These are phyloP conservation scores for Hydrochoerus hydrochaeris DNA, from an alignment of 2,113 vertebrate species.

Conservation along the genomic window DNA sequence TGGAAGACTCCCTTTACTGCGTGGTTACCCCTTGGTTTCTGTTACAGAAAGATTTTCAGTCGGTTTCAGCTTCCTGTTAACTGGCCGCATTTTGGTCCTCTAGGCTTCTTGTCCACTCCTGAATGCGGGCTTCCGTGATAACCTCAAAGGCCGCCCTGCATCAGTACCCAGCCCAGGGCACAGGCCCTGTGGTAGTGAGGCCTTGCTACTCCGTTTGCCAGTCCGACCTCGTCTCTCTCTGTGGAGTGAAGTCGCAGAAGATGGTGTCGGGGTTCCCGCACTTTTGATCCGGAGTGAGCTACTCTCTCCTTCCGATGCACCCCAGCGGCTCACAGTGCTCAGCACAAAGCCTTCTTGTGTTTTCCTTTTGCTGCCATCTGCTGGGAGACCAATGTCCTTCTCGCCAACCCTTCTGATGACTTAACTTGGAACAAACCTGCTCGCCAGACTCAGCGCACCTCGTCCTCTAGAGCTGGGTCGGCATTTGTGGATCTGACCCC, in stretches of 20 bases:
- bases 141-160: neutral
- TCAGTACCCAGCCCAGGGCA: neutral
- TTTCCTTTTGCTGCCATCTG: conserved; percentile 69
- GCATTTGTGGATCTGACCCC: neutral
- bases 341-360: neutral
- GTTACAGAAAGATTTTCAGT: neutral
- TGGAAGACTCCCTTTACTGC: neutral
- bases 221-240: neutral
- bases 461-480: neutral
- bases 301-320: neutral
- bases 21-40: neutral
- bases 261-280: neutral
- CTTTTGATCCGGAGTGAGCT: neutral
- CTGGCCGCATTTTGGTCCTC: neutral
- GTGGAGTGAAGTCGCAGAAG: neutral
- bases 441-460: neutral
- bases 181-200: neutral
- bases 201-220: neutral
- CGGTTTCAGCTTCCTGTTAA: neutral
- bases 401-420: neutral
- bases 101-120: neutral
- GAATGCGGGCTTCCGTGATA: no score
- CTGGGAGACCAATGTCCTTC: neutral
- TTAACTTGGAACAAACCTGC: neutral
- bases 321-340: neutral